These are phyloP conservation scores for Papilio dardanus DNA, from an alignment of 1,140 invertebrate species.

Conservation along the genomic window DNA sequence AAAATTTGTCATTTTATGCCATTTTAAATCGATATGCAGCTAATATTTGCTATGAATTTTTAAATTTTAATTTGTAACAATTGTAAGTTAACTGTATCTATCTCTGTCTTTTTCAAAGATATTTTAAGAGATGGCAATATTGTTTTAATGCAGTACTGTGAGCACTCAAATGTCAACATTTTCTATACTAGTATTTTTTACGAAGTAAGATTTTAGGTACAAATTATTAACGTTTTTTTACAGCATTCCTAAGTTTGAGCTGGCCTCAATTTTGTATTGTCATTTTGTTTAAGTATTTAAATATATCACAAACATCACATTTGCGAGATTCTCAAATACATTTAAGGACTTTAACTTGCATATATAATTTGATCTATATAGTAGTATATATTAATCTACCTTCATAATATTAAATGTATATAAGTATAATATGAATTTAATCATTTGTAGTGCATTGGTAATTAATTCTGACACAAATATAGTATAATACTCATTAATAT, in stretches of 20 bases:
- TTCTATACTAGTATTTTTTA: conserved; percentile 14
- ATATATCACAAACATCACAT: conserved; percentile 1
- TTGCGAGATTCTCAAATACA: neutral
- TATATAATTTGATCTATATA: neutral
- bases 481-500: conserved; percentile 11
- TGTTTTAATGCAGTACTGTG: neutral
- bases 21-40: neutral
- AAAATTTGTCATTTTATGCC: neutral
- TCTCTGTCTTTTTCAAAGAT: no score
- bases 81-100: no score
- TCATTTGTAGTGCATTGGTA: neutral
- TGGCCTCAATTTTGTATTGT: conserved; percentile 48
- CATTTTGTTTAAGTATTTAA: conserved; percentile 16
- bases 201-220: neutral
- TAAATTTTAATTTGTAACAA: no score
- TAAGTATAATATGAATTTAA: conserved; percentile 14
- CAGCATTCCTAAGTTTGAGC: conserved; percentile 47
- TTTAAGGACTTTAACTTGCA: neutral
- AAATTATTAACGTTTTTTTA: conserved; percentile 28
- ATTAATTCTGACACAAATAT: neutral
- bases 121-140: neutral
- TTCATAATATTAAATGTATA: conserved; percentile 13
- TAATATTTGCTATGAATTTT: neutral
- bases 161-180: neutral
- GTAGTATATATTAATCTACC: neutral